A percentile compares a stretch with the other conserved stretches of the same genome.
phyloP scores from a whole-genome alignment of 2,113 vertebrate genomes.

The Rhynchopsitta pachyrhyncha region DNA sequence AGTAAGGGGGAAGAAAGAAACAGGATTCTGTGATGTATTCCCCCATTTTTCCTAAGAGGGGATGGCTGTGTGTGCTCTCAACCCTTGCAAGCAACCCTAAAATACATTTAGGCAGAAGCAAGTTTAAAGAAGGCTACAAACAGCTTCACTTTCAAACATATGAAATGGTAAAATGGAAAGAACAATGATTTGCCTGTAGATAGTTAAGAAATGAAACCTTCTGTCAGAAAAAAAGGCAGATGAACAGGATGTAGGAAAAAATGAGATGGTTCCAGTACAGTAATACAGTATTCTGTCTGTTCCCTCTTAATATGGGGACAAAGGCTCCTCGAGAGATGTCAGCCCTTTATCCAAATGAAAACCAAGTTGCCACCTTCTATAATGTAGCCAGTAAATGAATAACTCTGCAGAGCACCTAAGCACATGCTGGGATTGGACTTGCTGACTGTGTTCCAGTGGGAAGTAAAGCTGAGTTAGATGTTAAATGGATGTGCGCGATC shows the following conservation, averaged over 20 bases:
- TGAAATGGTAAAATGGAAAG: background rate
- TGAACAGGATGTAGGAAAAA: background rate
- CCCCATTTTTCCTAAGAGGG: background rate
- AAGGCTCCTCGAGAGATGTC: background rate
- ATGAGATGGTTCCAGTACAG: background rate
- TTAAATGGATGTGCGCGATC: background rate
- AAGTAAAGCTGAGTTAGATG: background rate
- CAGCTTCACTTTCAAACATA: background rate
- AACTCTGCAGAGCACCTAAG: background rate
- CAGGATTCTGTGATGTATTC: background rate
- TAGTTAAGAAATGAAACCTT: background rate
- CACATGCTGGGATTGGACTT: background rate
- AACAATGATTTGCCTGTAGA: background rate
- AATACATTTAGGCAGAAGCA: background rate
- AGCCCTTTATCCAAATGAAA: background rate
- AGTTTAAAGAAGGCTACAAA: background rate
- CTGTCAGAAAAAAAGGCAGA: background rate
- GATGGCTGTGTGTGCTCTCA: background rate
- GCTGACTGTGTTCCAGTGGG: background rate
- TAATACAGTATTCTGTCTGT: background rate
- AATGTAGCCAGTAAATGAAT: background rate
- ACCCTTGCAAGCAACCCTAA: background rate
- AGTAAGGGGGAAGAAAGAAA: background rate
- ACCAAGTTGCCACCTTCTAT: background rate
- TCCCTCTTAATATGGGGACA: background rate